phyloP scores from a whole-genome alignment of 2,888 invertebrate species.

The Drosophila paranaensis region DNA sequence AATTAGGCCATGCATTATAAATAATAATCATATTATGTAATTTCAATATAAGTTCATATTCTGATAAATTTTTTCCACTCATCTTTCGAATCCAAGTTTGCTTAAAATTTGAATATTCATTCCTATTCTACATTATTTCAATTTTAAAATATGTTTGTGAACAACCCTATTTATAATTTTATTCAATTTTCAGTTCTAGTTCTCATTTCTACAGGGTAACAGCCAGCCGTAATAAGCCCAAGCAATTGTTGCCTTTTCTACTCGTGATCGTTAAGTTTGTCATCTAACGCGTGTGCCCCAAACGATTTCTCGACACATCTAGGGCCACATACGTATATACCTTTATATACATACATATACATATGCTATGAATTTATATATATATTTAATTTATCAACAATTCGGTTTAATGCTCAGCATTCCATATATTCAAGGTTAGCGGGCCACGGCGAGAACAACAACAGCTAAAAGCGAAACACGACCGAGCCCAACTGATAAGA shows the following conservation, averaged over 20 bases:
- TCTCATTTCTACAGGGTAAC: constrained; percentile 3
- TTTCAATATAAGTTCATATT: neutral
- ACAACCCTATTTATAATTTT: neutral
- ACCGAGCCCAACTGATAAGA: constrained; percentile 55
- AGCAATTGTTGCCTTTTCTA: constrained; percentile 19
- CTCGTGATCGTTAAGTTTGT: constrained; percentile 32
- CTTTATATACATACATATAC: neutral
- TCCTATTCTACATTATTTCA: neutral
- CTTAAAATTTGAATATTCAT: neutral
- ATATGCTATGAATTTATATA: neutral
- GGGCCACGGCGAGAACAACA: constrained; percentile 39
- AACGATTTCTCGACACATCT: constrained; percentile 22
- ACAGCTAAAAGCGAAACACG: constrained; percentile 22
- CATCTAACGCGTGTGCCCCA: constrained; percentile 61
- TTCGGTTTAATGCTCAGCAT: constrained; percentile 24
- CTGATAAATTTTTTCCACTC: neutral
- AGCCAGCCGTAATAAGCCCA: neutral
- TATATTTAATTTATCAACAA: constrained; percentile 49
- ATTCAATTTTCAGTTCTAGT: neutral
- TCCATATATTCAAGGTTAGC: constrained; percentile 68
- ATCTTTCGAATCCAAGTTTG: neutral
- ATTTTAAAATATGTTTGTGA: too few species aligned
- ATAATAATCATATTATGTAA: too few species aligned
- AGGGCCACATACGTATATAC: neutral
- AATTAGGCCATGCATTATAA: too few species aligned